Conservation (phyloP, 2,888 invertebrate genomes). For the Phaedon cochleariae region DNA sequence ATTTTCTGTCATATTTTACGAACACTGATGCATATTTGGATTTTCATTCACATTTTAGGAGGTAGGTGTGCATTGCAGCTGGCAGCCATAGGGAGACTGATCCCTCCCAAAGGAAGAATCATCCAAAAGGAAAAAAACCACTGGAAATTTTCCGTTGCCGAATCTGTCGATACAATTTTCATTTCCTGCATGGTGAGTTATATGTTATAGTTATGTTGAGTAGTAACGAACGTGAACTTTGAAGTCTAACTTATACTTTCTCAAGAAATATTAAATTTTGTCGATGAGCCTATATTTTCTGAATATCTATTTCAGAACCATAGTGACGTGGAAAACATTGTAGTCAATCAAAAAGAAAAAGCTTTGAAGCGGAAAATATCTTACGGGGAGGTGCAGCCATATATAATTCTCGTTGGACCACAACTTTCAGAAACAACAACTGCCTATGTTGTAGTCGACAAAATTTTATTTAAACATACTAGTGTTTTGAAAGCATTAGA, state of each 20-base stretch:
- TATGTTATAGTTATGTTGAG: too few relatives aligned
- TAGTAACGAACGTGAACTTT: too few relatives aligned
- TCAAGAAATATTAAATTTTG: too few relatives aligned
- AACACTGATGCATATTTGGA: too few relatives aligned
- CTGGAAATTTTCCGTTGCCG: neutral
- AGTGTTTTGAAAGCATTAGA: slow-evolving; percentile 9
- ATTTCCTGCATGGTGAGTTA: neutral
- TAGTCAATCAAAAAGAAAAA: slow-evolving; percentile 4
- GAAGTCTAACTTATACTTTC: too few relatives aligned
- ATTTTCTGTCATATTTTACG: too few relatives aligned
- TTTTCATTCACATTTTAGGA: too few relatives aligned
- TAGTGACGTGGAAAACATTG: neutral
- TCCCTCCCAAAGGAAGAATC: neutral
- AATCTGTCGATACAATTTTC: neutral
- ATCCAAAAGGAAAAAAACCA: neutral
- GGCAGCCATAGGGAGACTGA: neutral
- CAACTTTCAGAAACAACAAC: neutral
- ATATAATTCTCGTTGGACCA: slow-evolving; percentile 3
- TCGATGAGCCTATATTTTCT: too few relatives aligned
- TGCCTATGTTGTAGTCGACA: slow-evolving; percentile 4
- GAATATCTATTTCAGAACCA: neutral
- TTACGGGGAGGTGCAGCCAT: neutral
- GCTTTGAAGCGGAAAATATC: slow-evolving; percentile 1
- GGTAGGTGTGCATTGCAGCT: too few relatives aligned
- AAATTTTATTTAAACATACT: neutral